Conservation (phyloP, 2,113 vertebrate genomes). For the Aptenodytes forsteri region DNA sequence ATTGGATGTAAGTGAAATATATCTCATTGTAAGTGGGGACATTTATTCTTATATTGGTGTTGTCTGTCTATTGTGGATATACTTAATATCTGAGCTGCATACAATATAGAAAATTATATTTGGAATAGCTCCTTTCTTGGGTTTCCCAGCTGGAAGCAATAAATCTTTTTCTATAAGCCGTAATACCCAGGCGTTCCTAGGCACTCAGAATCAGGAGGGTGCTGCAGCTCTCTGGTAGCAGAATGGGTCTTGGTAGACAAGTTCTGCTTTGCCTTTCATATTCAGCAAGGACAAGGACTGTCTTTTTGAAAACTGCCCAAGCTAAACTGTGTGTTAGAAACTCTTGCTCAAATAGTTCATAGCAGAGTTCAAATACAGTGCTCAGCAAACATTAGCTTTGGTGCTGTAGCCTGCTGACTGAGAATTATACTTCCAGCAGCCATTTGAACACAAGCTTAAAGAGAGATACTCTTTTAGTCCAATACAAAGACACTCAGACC, state of each 20-base stretch:
- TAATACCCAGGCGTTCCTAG: background rate
- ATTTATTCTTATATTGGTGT: constrained; percentile 4
- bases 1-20: background rate
- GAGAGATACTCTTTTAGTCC: background rate
- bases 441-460: background rate
- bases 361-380: background rate
- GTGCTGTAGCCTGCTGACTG: background rate
- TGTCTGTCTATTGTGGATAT: background rate
- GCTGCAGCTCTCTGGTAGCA: background rate
- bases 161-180: background rate
- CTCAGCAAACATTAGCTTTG: background rate
- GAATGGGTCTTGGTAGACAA: background rate
- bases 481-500: background rate
- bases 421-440: background rate
- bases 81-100: background rate
- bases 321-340: background rate
- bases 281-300: background rate
- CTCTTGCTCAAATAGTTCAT: background rate
- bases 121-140: background rate
- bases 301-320: background rate
- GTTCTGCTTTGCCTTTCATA: background rate
- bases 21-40: background rate
- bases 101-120: background rate
- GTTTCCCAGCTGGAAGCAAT: background rate
- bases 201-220: background rate